Percentiles rank a stretch among this genome's conserved stretches.
phyloP scores from a whole-genome alignment of 2,113 vertebrate genomes.

The Hemiprocne comata region DNA sequence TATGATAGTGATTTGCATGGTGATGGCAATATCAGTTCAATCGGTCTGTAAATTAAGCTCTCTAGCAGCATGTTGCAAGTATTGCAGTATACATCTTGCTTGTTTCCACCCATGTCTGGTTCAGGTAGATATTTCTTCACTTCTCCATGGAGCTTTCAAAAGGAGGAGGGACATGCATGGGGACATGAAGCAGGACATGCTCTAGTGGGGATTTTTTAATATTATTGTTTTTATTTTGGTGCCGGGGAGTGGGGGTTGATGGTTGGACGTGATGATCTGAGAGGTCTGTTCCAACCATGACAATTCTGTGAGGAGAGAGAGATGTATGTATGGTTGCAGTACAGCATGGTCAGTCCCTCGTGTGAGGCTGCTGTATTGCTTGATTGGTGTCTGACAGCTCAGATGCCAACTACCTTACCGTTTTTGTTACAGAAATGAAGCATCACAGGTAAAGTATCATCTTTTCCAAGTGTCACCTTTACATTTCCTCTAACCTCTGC shows the following conservation, averaged over 20 bases:
- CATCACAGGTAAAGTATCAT: neutral
- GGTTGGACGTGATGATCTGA: too few relatives aligned
- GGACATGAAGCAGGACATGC: too few relatives aligned
- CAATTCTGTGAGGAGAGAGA: too few relatives aligned
- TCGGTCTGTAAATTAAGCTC: neutral
- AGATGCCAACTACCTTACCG: neutral
- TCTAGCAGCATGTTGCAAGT: too few relatives aligned
- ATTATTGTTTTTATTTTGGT: too few relatives aligned
- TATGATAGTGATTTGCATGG: neutral
- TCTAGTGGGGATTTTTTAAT: too few relatives aligned
- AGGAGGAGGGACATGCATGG: rapidly evolving
- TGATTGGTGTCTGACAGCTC: neutral
- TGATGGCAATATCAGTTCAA: neutral
- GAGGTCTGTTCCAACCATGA: too few relatives aligned
- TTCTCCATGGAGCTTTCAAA: neutral
- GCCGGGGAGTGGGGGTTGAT: too few relatives aligned
- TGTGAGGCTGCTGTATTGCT: neutral
- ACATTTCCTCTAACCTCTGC: neutral
- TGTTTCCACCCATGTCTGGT: neutral
- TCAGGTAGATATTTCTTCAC: neutral
- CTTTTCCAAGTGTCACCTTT: neutral
- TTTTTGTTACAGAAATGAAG: neutral
- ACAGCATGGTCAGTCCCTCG: neutral
- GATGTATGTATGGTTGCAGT: neutral
- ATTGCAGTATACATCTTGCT: neutral